Base-by-base conservation (phyloP, 2,113 vertebrate species). In the Dromaius novaehollandiae region DNA sequence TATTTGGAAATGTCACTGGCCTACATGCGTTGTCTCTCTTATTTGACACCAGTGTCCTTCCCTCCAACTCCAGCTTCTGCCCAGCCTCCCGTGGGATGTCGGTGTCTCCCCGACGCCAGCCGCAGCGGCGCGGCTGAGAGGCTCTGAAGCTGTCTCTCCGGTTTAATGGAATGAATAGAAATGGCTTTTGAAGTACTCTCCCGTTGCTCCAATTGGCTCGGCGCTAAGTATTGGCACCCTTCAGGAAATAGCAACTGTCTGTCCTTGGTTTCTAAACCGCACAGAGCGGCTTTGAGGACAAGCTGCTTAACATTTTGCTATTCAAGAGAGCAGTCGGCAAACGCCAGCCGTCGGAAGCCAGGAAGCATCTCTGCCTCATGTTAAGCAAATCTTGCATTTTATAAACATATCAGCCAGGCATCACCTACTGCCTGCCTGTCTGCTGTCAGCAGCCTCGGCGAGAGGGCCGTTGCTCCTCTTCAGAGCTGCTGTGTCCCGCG, bases 11-110 rank as follows among this genome's bases (percentile, higher is more conserved):
- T 70, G 44, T 25, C 50, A 1, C 26, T 76, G 36, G 22, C 32
- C n/a, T 58, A 46, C 26, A 26, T 0, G 4, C 1, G 1, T 61
- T 46, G 5, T 69, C 34, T 55, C 28, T 70, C 20, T 73, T 1
- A 0, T 9, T 40, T 65, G 44, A 34, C 28, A 13, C 40, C 7
- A 6, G 12, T 24, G 16, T 61, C 17, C 38, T 65, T 68, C 80
- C 16, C 74, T 53, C 70, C 34, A 69, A 34, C 36, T 15, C 66
- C 66, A 50, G 36, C 79, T 63, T 32, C 86, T 28, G 13, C 50
- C 38, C 69, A 86, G 32, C 76, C 32, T 32, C 2, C 21, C 5
- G 0, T 0, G 1, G 56, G 69, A 7, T 1, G 3, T 55, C n/a
- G 3, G 32, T 10, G 28, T 63, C 81, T 61, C 58, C 75, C 42